Evolutionary conservation across 2,113 vertebrate species (phyloP).

Genomic region (Ardeotis arabs): DNA sequence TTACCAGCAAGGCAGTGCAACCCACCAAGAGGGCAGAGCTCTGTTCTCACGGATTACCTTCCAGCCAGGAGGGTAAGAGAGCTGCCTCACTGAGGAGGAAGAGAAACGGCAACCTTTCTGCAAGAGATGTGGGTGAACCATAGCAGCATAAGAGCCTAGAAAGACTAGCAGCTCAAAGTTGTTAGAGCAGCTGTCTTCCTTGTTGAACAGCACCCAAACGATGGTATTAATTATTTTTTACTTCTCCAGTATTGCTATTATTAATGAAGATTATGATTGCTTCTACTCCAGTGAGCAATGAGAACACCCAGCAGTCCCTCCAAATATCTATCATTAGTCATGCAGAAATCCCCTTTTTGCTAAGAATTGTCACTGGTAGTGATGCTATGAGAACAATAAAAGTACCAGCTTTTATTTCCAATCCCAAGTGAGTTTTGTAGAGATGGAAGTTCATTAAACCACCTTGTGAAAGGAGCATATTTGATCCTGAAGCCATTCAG

Average conservation of each 20-base stretch:
- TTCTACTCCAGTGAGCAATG: neutral
- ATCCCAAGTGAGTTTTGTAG: neutral
- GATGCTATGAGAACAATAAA: neutral
- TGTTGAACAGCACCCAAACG: neutral
- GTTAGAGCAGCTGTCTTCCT: neutral
- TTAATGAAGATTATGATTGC: neutral
- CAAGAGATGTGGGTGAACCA: neutral
- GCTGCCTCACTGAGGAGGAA: neutral
- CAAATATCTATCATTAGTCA: neutral
- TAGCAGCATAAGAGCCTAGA: neutral
- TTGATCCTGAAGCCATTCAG: neutral
- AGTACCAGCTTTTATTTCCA: neutral
- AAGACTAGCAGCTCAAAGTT: neutral
- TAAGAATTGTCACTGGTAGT: neutral
- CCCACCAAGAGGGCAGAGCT: neutral
- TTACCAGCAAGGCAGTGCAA: neutral
- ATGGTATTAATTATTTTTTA: constrained; percentile 13
- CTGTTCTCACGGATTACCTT: neutral
- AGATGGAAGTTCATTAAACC: neutral
- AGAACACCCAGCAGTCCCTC: neutral
- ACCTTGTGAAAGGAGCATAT: neutral
- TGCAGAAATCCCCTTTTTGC: neutral
- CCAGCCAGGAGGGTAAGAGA: neutral
- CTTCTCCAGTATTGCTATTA: neutral
- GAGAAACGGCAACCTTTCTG: neutral